phyloP scores from a whole-genome alignment of 2,113 vertebrate species.

The Sylvietta virens region DNA sequence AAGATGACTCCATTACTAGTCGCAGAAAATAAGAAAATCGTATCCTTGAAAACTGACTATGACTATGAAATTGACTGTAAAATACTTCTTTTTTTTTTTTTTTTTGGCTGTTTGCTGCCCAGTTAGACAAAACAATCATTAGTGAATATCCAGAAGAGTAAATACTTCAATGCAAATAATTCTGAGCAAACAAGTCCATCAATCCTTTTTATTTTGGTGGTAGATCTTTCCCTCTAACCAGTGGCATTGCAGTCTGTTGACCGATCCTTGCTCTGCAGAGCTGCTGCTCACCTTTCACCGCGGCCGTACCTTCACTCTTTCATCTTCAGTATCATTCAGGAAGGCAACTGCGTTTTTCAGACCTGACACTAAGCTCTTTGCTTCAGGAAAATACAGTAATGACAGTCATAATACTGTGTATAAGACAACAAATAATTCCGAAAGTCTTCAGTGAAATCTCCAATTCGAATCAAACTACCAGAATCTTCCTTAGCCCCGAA shows the following conservation, averaged over 20 bases:
- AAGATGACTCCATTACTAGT: neutral
- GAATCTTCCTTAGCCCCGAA: neutral
- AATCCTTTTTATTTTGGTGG: neutral
- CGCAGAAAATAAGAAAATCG: neutral
- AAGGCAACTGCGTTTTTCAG: neutral
- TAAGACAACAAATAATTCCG: neutral
- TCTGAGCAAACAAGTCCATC: neutral
- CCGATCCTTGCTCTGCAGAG: neutral
- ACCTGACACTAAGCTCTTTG: neutral
- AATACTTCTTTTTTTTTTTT: neutral
- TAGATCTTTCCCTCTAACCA: neutral
- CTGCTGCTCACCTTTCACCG: neutral
- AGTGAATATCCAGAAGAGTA: neutral
- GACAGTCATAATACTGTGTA: neutral
- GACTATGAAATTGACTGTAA: neutral
- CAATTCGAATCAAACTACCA: neutral
- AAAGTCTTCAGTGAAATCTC: neutral
- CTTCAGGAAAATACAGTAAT: neutral
- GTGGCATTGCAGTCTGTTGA: neutral
- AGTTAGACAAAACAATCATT: neutral
- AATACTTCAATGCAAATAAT: neutral
- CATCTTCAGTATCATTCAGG: neutral
- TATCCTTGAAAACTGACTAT: neutral
- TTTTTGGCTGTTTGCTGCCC: neutral
- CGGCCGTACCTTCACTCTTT: neutral